These are phyloP conservation scores for Cephus rjabovi DNA, from an alignment of 2,888 invertebrate species.

Conservation along the genomic window DNA sequence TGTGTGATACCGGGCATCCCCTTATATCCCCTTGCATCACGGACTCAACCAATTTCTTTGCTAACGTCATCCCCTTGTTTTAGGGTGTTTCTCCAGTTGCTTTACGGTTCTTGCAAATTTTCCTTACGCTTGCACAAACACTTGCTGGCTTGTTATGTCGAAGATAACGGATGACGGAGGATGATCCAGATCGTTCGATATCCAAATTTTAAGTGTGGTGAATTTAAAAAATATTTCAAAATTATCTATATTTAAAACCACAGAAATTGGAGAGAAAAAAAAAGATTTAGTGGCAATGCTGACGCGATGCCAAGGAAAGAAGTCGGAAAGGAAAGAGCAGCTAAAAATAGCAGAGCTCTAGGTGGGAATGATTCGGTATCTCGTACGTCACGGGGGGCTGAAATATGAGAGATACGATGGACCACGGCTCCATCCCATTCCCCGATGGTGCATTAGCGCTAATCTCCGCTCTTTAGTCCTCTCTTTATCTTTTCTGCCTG, in stretches of 20 bases:
- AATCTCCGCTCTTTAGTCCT: slow-evolving; percentile 57
- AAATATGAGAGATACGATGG: slow-evolving; percentile 67
- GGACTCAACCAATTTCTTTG: not conserved
- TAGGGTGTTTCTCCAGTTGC: not conserved
- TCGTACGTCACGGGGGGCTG: slow-evolving; percentile 64
- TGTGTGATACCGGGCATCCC: slow-evolving; percentile 50
- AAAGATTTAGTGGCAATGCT: not conserved
- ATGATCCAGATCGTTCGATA: not conserved
- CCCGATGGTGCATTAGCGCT: slow-evolving; percentile 66
- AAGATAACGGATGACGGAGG: not conserved
- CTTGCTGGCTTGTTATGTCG: not conserved
- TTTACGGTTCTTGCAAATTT: not conserved
- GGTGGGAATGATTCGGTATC: slow-evolving; percentile 67
- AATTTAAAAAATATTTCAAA: too few relatives aligned
- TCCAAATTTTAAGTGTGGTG: not conserved
- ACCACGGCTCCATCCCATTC: slow-evolving; percentile 52
- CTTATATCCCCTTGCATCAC: slow-evolving; percentile 28
- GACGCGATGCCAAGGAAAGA: slow-evolving; percentile 1
- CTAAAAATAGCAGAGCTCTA: slow-evolving; percentile 53
- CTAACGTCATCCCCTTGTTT: not conserved
- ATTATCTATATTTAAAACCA: not conserved
- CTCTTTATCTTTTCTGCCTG: slow-evolving; percentile 33
- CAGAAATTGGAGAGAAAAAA: slow-evolving; percentile 11
- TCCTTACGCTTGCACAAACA: not conserved
- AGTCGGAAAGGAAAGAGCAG: slow-evolving; percentile 28